Evolutionary conservation across 2,113 vertebrate species (phyloP).

Genomic region (Cryptotis parvus): DNA sequence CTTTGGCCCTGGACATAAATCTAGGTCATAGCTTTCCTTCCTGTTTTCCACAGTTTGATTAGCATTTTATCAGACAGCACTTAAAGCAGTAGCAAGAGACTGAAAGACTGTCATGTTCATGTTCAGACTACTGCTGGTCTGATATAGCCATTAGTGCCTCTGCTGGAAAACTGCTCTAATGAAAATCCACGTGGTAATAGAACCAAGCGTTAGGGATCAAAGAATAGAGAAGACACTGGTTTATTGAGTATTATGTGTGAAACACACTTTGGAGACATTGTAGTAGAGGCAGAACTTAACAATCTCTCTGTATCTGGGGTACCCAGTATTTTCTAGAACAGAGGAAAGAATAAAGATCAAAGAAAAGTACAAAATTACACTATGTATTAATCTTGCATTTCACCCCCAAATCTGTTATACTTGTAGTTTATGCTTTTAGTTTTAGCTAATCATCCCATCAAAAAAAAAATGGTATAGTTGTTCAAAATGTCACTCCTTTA

Average conservation of each 20-base stretch:
- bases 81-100: background rate
- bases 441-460: too few species aligned
- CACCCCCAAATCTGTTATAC: background rate
- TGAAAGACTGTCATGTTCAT: fast-evolving
- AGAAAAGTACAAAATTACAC: background rate
- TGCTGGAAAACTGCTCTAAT: background rate
- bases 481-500: conserved; percentile 20
- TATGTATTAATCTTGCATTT: background rate
- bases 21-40: background rate
- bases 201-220: background rate
- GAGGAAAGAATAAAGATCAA: background rate
- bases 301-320: background rate
- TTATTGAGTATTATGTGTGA: background rate
- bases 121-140: background rate
- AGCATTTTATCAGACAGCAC: background rate
- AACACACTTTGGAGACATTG: background rate
- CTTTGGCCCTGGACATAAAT: too few species aligned
- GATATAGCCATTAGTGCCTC: background rate
- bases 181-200: background rate
- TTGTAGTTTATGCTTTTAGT: conserved; percentile 14
- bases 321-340: fast-evolving
- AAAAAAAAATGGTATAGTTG: conserved; percentile 31
- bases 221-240: background rate
- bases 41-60: background rate
- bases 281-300: background rate